phyloP scores from a whole-genome alignment of 1,140 invertebrate species.

The Ruditapes philippinarum region DNA sequence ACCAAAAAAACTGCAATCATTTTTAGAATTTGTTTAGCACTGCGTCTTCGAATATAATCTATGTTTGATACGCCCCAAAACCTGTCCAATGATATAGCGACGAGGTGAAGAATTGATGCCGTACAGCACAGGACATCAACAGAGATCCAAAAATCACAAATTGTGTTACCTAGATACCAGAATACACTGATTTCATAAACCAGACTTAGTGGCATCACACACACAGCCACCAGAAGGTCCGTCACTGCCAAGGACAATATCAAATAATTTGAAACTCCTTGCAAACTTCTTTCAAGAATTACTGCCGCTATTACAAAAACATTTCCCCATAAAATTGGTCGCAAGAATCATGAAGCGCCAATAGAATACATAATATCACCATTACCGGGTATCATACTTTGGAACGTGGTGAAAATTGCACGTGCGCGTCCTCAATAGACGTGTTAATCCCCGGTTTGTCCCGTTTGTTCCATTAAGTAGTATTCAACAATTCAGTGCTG shows the following conservation, averaged over 20 bases:
- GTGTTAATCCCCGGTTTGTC: neutral
- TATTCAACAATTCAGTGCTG: neutral
- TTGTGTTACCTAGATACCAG: conserved; percentile 94
- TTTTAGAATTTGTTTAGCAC: conserved; percentile 92
- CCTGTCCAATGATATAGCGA: conserved; percentile 97
- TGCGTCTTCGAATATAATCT: conserved; percentile 97
- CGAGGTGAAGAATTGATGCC: conserved; percentile 97
- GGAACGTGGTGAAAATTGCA: conserved; percentile 57
- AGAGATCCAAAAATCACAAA: conserved; percentile 97
- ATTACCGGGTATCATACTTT: conserved; percentile 69
- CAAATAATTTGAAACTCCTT: conserved; percentile 97
- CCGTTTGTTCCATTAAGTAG: neutral
- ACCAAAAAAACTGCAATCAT: conserved; percentile 97
- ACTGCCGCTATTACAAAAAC: conserved; percentile 98
- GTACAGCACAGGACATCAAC: conserved; percentile 97
- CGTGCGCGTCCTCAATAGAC: no score
- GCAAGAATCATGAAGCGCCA: conserved; percentile 86
- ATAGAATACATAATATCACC: conserved; percentile 76
- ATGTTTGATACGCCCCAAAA: conserved; percentile 99
- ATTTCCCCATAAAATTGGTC: conserved; percentile 92
- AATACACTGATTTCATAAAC: conserved; percentile 88
- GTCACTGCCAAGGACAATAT: conserved; percentile 97
- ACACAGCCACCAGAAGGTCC: conserved; percentile 96
- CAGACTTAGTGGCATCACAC: conserved; percentile 87
- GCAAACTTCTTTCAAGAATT: conserved; percentile 94